Evolutionary conservation across 37 sponge, comb jelly and placozoan genomes (phyloP).

Genomic region (Axinella damicornis): DNA sequence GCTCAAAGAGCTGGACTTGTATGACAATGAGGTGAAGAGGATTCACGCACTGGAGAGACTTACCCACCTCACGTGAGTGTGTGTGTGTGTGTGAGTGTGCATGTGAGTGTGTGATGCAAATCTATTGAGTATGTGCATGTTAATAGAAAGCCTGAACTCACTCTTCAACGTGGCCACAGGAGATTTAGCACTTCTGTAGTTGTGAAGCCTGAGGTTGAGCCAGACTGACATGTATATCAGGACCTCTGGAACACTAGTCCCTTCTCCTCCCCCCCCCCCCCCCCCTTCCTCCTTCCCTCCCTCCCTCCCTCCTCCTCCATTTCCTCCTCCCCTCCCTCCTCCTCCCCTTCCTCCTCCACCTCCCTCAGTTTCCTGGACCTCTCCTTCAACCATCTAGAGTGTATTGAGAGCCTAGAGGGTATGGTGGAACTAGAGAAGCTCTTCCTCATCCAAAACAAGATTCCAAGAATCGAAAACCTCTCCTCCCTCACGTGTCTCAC

Average conservation of each 20-base stretch:
- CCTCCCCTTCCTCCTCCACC: neutral
- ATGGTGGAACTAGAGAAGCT: constrained; percentile 71
- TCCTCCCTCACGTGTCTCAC: constrained; percentile 68
- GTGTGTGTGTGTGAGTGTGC: neutral
- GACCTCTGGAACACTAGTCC: neutral
- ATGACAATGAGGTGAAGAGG: constrained; percentile 75
- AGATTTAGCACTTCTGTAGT: too few relatives aligned
- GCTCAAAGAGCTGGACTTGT: constrained; percentile 77
- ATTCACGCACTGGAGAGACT: constrained; percentile 53
- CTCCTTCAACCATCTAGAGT: constrained; percentile 85
- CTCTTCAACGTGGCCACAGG: too few relatives aligned
- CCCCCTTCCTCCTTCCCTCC: neutral
- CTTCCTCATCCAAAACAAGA: constrained; percentile 91
- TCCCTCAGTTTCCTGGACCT: constrained; percentile 72
- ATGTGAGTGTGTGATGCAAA: too few relatives aligned
- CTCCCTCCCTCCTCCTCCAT: too few relatives aligned
- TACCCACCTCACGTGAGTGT: constrained; percentile 49
- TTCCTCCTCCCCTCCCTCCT: neutral
- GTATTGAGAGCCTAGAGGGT: constrained; percentile 60
- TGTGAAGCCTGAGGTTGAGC: too few relatives aligned
- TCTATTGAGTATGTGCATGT: neutral
- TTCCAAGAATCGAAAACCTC: constrained; percentile 69
- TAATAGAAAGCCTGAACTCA: too few relatives aligned
- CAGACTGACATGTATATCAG: too few relatives aligned
- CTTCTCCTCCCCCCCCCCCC: neutral